phyloP scores from a whole-genome alignment of 1,140 invertebrate species.

The Apocrypta bakeri region DNA sequence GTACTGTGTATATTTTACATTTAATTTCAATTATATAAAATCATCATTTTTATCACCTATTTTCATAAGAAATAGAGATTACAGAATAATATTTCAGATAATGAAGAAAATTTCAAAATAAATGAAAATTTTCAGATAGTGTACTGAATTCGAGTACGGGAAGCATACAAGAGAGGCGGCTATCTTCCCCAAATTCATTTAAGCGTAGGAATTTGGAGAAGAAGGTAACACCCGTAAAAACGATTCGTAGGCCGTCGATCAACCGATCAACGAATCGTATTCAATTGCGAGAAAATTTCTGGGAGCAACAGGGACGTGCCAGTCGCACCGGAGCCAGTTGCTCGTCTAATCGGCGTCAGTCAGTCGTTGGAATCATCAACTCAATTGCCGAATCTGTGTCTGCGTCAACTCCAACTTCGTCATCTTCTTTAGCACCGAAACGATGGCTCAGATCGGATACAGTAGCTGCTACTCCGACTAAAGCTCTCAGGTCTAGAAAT shows the following conservation, averaged over 20 bases:
- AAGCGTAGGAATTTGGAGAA: conserved; percentile 70
- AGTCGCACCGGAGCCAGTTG: conserved; percentile 46
- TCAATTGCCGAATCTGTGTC: conserved; percentile 12
- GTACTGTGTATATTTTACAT: too few species aligned
- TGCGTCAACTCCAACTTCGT: background rate
- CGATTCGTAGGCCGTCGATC: conserved; percentile 66
- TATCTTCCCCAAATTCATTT: conserved; percentile 64
- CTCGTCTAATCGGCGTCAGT: conserved; percentile 36
- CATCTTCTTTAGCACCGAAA: conserved; percentile 58
- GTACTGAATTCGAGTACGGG: conserved; percentile 33
- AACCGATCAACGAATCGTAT: conserved; percentile 64
- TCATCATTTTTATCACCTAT: too few species aligned
- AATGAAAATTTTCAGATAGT: conserved; percentile 27
- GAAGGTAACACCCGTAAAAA: conserved; percentile 68
- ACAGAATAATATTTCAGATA: too few species aligned
- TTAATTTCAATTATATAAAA: too few species aligned
- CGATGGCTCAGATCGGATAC: conserved; percentile 73
- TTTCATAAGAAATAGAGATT: too few species aligned
- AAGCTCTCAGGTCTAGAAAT: conserved; percentile 70
- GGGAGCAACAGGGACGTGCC: conserved; percentile 61
- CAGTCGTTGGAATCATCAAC: conserved; percentile 47
- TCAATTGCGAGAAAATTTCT: conserved; percentile 64
- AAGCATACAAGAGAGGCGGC: conserved; percentile 57
- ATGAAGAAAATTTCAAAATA: background rate
- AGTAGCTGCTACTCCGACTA: conserved; percentile 70